A percentile compares a stretch with the other conserved stretches of the same genome.
Evolutionary conservation across 2,797 vertebrate genomes (phyloP).

Genomic region (Erpetoichthys calabaricus): DNA sequence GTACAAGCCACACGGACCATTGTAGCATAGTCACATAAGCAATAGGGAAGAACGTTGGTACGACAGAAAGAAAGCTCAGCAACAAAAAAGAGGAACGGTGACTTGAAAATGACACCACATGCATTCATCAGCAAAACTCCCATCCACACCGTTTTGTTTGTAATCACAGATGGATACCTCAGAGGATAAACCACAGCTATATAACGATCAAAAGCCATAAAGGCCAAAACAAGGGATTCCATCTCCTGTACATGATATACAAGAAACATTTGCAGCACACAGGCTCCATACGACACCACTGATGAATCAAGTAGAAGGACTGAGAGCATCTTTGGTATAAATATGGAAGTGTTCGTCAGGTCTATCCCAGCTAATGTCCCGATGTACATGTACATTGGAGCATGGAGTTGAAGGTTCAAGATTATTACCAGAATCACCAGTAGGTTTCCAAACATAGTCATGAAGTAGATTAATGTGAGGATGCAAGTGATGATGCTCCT

Average conservation of each 20-base stretch:
- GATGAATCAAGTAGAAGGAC: conserved; percentile 13
- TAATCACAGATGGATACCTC: conserved; percentile 22
- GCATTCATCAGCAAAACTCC: conserved; percentile 8
- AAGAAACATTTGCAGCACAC: conserved; percentile 23
- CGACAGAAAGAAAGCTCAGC: too few species aligned
- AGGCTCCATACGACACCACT: conserved; percentile 25
- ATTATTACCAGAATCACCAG: too few species aligned
- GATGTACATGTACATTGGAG: conserved; percentile 19
- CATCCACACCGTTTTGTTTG: conserved; percentile 7
- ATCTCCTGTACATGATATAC: conserved; percentile 21
- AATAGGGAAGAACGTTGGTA: too few species aligned
- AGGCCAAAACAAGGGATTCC: conserved; percentile 21
- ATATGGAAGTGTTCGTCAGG: conserved; percentile 25
- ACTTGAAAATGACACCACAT: conserved; percentile 20
- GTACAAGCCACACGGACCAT: too few species aligned
- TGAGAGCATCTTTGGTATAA: conserved; percentile 21
- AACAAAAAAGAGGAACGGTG: conserved; percentile 13
- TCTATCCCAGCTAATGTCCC: conserved; percentile 21
- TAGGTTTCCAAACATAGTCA: too few species aligned
- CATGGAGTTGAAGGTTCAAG: too few species aligned
- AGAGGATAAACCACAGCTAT: conserved; percentile 26
- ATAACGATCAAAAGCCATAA: conserved; percentile 28
- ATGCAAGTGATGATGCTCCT: too few species aligned
- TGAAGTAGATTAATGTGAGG: too few species aligned
- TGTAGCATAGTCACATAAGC: too few species aligned